A percentile compares a stretch with the other conserved stretches of the same genome.
These are phyloP conservation scores for Endotricha flammealis DNA, from an alignment of 2,888 invertebrate species.

Conservation along the genomic window DNA sequence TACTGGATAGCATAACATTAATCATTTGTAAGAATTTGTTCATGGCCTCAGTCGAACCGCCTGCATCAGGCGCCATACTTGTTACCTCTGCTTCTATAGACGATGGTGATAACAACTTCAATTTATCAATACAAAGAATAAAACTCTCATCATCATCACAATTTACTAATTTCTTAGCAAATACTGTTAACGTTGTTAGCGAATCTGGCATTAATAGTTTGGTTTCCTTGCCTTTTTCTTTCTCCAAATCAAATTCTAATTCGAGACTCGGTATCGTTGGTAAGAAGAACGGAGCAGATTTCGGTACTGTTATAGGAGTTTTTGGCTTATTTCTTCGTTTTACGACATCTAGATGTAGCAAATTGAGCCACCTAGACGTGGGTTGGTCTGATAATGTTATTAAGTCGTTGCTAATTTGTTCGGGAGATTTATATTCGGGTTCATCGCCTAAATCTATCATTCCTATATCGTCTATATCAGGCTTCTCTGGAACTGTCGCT, in stretches of 20 bases:
- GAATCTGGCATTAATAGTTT: conserved; percentile 78
- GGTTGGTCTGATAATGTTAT: conserved; percentile 92
- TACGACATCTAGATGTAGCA: conserved; percentile 91
- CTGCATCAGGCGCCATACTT: conserved; percentile 84
- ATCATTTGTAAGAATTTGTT: conserved; percentile 87
- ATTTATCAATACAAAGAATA: conserved; percentile 75
- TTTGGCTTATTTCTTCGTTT: conserved; percentile 94
- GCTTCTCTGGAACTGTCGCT: conserved; percentile 64
- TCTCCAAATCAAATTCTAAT: conserved; percentile 86
- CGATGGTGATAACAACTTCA: conserved; percentile 87
- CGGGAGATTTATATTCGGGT: conserved; percentile 83
- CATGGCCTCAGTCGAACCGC: conserved; percentile 85
- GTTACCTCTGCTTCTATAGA: conserved; percentile 92
- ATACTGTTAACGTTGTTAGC: conserved; percentile 82
- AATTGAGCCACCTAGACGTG: conserved; percentile 93
- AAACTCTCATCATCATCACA: conserved; percentile 73
- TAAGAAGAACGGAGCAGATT: conserved; percentile 96
- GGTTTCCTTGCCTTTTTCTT: conserved; percentile 57
- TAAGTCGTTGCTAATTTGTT: conserved; percentile 85
- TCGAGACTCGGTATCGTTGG: conserved; percentile 92
- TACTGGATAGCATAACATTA: conserved; percentile 82
- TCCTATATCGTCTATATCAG: conserved; percentile 62
- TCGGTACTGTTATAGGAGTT: conserved; percentile 87
- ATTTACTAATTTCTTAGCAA: conserved; percentile 80
- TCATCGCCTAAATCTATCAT: conserved; percentile 64